Base-by-base conservation (phyloP, 2,888 invertebrate species). In the Pasiphila rectangulata region DNA sequence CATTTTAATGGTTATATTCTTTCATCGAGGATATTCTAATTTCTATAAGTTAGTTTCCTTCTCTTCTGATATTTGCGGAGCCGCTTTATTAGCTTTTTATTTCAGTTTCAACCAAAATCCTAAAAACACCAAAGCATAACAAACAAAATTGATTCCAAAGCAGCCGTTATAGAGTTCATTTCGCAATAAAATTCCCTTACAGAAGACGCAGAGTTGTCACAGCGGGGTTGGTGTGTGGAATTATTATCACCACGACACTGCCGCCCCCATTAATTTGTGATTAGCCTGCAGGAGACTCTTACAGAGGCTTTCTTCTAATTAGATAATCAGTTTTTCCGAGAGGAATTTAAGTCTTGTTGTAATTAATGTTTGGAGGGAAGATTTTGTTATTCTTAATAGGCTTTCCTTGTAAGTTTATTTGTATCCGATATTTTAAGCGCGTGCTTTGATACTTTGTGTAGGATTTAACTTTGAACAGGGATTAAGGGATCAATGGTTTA, bases 231-330 rank as follows among this genome's bases (percentile, higher is more conserved):
- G 44, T 41, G 45, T 50, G 49, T 45, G 41, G 34, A 46, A 27
- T 46, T 50, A 50, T 45, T 45, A 45, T 37, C 49, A 44, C 46
- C 30, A 24, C 40, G 41, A 41, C 50, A 42, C 55, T 27, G 38
- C 30, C 38, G 80, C 73, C 66, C 75, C 76, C 86, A 87, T 88
- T 88, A 87, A 88, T 88, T 87, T 79, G 80, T 87, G 87, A 87
- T 87, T 88, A 87, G 86, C 81, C 73, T 78, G 83, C 74, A 77
- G 68, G 72, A 76, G 72, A 78, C 69, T 70, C 79, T 79, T 75
- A 67, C 62, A 66, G 64, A 70, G 75, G 77, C 79, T 79, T 76
- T 80, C 80, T 79, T 82, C 80, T 83, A 85, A 85, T 86, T 83
- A 80, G 76, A 76, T 80, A 81, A 82, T 82, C 79, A 79, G 75